Percentiles rank a stretch among this genome's conserved stretches.
Evolutionary conservation across 2,888 invertebrate species (phyloP).

Genomic region (Microctonus aethiopoides): DNA sequence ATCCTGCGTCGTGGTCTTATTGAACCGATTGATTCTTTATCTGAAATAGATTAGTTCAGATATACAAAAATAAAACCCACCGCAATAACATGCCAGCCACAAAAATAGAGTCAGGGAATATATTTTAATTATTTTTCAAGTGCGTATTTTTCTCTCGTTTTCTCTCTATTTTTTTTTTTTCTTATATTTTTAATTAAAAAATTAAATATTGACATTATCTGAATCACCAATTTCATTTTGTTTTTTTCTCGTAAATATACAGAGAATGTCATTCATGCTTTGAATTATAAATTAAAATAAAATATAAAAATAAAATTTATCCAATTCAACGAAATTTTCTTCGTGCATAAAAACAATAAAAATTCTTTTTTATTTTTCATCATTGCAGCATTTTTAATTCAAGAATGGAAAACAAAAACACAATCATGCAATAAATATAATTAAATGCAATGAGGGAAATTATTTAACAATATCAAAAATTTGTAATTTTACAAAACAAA

Average conservation of each 20-base stretch:
- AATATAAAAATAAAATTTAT: not conserved
- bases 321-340: not conserved
- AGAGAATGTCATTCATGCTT: not conserved
- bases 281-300: not conserved
- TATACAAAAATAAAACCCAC: slow-evolving; percentile 10
- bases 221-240: no score
- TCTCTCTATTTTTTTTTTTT: not conserved
- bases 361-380: not conserved
- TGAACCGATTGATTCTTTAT: slow-evolving; percentile 59
- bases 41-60: slow-evolving; percentile 56
- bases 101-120: slow-evolving; percentile 1
- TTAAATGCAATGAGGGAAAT: not conserved
- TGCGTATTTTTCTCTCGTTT: not conserved
- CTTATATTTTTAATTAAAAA: no score
- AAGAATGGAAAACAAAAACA: no score
- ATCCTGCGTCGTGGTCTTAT: slow-evolving; percentile 63
- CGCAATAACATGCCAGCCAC: not conserved
- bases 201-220: no score
- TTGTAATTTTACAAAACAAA: not conserved
- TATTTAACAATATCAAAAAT: not conserved
- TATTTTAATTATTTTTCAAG: not conserved
- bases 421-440: slow-evolving; percentile 12
- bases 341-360: not conserved
- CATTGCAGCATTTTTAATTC: not conserved
- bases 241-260: not conserved